These are phyloP conservation scores for Hypsibius dujardini DNA, from an alignment of 1,140 invertebrate species.

Conservation along the genomic window DNA sequence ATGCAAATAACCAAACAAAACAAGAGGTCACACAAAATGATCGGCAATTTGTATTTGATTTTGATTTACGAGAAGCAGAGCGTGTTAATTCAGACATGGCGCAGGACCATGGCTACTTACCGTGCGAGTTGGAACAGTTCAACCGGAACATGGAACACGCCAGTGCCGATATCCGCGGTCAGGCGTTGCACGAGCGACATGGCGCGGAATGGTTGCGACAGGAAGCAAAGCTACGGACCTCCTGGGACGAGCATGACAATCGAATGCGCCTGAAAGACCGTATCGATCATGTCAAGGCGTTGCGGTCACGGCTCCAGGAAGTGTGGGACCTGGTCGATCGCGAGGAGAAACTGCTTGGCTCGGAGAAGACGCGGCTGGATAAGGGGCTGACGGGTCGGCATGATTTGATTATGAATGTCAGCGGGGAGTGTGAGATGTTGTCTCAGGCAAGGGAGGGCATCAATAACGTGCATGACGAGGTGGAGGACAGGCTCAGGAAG, in stretches of 20 bases:
- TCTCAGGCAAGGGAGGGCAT: background rate
- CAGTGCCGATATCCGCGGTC: background rate
- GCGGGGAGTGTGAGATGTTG: background rate
- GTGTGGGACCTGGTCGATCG: background rate
- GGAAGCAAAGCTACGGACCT: background rate
- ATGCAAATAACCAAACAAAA: too few species aligned
- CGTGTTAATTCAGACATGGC: background rate
- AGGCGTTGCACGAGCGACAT: background rate
- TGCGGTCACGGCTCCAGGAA: background rate
- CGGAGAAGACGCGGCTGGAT: background rate
- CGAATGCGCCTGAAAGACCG: constrained; percentile 10
- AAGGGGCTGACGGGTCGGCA: background rate
- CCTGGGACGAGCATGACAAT: background rate
- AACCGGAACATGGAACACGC: constrained; percentile 2
- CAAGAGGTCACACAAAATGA: too few species aligned
- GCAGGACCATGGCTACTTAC: background rate
- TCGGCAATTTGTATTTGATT: too few species aligned
- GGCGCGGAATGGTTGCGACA: constrained; percentile 4
- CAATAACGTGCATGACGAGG: constrained; percentile 15
- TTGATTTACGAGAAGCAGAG: too few species aligned
- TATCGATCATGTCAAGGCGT: constrained; percentile 1
- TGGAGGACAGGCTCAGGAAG: background rate
- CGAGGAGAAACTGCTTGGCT: background rate
- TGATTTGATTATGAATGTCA: constrained; percentile 14
- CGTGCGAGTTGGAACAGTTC: constrained; percentile 8